Conservation (phyloP, 1,140 invertebrate species). For the Cydia fagiglandana region DNA sequence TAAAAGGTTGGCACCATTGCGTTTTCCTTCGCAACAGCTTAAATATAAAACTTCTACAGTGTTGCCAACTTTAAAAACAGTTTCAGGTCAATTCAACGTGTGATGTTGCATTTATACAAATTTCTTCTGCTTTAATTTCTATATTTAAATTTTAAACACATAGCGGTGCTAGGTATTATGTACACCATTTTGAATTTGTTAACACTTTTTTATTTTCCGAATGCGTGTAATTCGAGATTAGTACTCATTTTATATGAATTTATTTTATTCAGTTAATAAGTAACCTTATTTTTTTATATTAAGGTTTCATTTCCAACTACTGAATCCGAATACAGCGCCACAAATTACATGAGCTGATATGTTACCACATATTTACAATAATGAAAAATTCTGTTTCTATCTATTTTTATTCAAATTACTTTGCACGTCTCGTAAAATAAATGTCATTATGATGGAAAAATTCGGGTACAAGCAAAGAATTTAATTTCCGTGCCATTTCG, state of each 20-base stretch:
- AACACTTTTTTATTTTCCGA: background rate
- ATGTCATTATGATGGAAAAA: too few species aligned
- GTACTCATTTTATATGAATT: background rate
- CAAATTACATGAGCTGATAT: too few species aligned
- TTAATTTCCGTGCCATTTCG: too few species aligned
- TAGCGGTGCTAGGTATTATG: conserved; percentile 46
- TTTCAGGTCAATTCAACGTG: conserved; percentile 24
- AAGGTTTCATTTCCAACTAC: too few species aligned
- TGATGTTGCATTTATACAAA: conserved; percentile 50
- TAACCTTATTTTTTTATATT: too few species aligned
- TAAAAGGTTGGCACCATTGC: conserved; percentile 17
- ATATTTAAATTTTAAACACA: conserved; percentile 44
- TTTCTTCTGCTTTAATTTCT: conserved; percentile 37
- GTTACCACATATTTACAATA: too few species aligned
- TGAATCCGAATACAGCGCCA: too few species aligned
- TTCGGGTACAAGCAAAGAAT: too few species aligned
- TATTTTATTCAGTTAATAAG: background rate
- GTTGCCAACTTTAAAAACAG: conserved; percentile 19
- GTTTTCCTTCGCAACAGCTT: background rate
- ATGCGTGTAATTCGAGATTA: background rate
- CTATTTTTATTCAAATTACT: too few species aligned
- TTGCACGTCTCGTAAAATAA: too few species aligned
- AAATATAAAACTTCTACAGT: background rate
- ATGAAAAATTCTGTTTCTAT: too few species aligned
- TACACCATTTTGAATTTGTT: conserved; percentile 36